phyloP scores from a whole-genome alignment of 92 coral and sea anemone genomes.

The Zoanthus solanderi region DNA sequence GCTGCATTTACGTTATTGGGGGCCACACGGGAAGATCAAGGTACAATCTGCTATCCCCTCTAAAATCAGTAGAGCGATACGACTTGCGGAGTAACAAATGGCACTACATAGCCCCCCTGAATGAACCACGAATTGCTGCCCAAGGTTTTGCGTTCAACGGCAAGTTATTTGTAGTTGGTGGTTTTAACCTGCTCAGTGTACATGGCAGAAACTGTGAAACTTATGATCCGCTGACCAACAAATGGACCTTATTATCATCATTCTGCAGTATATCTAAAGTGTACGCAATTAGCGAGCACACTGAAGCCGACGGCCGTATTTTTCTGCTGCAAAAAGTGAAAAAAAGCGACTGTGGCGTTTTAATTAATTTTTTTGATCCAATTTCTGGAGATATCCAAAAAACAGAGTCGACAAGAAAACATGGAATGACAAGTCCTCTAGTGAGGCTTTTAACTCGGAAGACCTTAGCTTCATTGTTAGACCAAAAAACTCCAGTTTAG shows the following conservation, averaged over 20 bases:
- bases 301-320: neutral
- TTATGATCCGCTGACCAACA: conserved; percentile 37
- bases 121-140: conserved; percentile 31
- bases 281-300: neutral
- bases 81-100: conserved; percentile 9
- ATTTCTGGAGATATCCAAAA: conserved; percentile 6
- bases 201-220: conserved; percentile 28
- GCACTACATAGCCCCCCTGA: conserved; percentile 34
- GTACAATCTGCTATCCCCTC: conserved; percentile 12
- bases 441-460: neutral
- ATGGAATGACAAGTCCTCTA: conserved; percentile 13
- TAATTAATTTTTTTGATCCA: neutral
- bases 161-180: conserved; percentile 26
- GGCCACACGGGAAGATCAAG: conserved; percentile 35
- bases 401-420: conserved; percentile 24
- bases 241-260: conserved; percentile 1
- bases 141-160: conserved; percentile 14
- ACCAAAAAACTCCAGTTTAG: neutral
- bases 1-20: conserved; percentile 35
- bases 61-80: conserved; percentile 38
- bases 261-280: neutral
- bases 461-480: conserved; percentile 1
- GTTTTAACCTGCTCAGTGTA: neutral
- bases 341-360: neutral
- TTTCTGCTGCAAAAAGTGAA: conserved; percentile 8